phyloP scores from a whole-genome alignment of 2,888 invertebrate species.

The Oscheius sp. region DNA sequence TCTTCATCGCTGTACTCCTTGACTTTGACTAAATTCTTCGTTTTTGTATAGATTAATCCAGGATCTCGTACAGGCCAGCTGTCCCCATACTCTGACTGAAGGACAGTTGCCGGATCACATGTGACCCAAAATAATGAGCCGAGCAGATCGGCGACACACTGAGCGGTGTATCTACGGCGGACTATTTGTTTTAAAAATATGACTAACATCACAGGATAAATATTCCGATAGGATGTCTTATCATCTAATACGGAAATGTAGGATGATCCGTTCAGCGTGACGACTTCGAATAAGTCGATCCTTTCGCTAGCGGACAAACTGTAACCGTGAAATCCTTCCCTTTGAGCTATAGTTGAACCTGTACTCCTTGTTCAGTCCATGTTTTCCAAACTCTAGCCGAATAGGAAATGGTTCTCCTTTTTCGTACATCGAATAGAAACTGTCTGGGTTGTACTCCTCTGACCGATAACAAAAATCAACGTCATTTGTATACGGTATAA shows the following conservation, averaged over 20 bases:
- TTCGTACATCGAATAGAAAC: slow-evolving; percentile 9
- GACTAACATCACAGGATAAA: too few species aligned
- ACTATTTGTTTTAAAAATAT: too few species aligned
- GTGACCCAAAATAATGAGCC: slow-evolving; percentile 14
- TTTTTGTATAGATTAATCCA: too few species aligned
- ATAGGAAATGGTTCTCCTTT: not conserved
- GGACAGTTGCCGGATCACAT: not conserved
- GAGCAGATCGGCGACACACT: slow-evolving; percentile 3
- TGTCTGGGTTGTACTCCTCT: slow-evolving; percentile 35
- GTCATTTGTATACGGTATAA: slow-evolving; percentile 46
- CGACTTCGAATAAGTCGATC: not conserved
- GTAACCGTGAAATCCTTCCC: not conserved
- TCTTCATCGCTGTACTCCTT: too few species aligned
- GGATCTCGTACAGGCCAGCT: too few species aligned
- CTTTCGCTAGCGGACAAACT: not conserved
- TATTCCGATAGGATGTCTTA: too few species aligned
- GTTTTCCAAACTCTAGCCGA: not conserved
- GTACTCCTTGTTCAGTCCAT: too few species aligned
- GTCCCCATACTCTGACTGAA: not conserved
- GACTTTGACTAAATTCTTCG: too few species aligned
- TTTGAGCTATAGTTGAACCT: too few species aligned
- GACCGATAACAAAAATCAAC: slow-evolving; percentile 41
- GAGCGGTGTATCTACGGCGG: not conserved
- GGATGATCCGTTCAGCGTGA: not conserved
- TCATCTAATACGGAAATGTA: not conserved